These are phyloP conservation scores for Yasuhikotakia modesta DNA, from an alignment of 2,797 vertebrate species.

Conservation along the genomic window DNA sequence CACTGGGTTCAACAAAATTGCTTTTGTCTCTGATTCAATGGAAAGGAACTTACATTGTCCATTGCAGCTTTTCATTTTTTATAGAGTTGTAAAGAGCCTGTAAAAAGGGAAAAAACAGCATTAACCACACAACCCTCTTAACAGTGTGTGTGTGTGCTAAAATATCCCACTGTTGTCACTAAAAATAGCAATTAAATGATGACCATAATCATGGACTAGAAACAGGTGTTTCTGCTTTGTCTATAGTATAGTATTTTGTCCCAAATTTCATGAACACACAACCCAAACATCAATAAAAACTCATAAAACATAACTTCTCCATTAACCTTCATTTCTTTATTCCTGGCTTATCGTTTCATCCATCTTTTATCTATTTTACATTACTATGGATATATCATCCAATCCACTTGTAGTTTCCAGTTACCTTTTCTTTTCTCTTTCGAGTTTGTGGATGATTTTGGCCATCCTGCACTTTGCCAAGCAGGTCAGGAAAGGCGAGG, in stretches of 20 bases:
- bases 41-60: constrained; percentile 91
- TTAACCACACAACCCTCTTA: constrained; percentile 10
- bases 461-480: constrained; percentile 81
- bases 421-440: constrained; percentile 82
- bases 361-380: too few species aligned
- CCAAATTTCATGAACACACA: neutral
- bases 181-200: constrained; percentile 36
- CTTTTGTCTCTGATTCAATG: constrained; percentile 6
- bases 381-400: neutral
- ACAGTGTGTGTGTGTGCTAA: neutral
- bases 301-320: too few species aligned
- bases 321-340: neutral
- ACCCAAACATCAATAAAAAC: neutral
- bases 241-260: neutral
- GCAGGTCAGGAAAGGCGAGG: constrained; percentile 90
- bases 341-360: too few species aligned
- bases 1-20: neutral
- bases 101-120: constrained; percentile 56
- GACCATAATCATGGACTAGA: constrained; percentile 11
- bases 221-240: constrained; percentile 8
- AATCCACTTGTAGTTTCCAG: neutral
- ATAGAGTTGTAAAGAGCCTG: constrained; percentile 94
- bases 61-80: constrained; percentile 97
- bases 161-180: constrained; percentile 18
- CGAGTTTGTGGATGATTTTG: constrained; percentile 86